Conservation (phyloP, 2,113 vertebrate species). For the Limanda limanda region DNA sequence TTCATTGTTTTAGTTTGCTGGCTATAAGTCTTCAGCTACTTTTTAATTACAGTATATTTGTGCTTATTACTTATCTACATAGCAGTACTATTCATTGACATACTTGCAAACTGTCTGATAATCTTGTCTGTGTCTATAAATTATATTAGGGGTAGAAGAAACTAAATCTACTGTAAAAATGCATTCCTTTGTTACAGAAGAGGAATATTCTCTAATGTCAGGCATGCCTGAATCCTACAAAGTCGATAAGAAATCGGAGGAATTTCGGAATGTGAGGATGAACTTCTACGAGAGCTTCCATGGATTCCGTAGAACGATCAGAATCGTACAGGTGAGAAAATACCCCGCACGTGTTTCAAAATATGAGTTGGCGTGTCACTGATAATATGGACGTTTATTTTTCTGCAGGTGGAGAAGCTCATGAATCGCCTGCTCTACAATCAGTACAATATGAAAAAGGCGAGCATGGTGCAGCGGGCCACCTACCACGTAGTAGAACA, state of each 20-base stretch:
- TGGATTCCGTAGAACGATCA: conserved; percentile 69
- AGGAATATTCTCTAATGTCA: conserved; percentile 78
- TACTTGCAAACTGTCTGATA: background rate
- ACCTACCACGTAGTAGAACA: conserved; percentile 63
- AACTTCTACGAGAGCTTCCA: conserved; percentile 81
- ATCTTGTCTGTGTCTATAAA: too few species aligned
- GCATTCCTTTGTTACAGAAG: conserved; percentile 58
- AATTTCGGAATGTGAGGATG: conserved; percentile 78
- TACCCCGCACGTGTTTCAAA: too few species aligned
- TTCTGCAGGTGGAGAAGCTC: conserved; percentile 87
- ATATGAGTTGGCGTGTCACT: background rate
- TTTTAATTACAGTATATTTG: too few species aligned
- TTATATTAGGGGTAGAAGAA: too few species aligned
- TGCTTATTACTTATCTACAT: too few species aligned
- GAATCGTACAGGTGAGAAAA: conserved; percentile 79
- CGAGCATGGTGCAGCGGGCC: conserved; percentile 71
- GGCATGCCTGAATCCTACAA: conserved; percentile 68
- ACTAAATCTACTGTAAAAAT: too few species aligned
- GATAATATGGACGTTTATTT: background rate
- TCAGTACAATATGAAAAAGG: conserved; percentile 88
- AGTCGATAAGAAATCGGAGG: conserved; percentile 77
- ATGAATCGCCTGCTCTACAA: conserved; percentile 83
- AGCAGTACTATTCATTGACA: background rate
- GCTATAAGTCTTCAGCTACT: too few species aligned
- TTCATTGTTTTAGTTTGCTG: too few species aligned